Conservation (phyloP, 2,888 invertebrate genomes). For the Synanthedon myopaeformis region DNA sequence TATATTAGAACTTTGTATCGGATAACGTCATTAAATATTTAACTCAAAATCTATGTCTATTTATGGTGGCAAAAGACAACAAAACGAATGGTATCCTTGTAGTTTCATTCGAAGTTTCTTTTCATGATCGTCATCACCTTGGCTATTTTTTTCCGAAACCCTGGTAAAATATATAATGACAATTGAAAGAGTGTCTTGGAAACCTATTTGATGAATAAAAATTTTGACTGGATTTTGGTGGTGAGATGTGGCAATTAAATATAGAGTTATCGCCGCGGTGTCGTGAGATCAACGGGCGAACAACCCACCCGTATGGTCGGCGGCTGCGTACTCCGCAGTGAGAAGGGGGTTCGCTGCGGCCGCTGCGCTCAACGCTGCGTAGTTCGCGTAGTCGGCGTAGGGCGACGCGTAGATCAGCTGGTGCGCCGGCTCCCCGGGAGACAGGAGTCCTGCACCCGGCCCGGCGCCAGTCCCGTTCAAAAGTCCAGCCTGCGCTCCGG, state of each 20-base stretch:
- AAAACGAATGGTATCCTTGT: too few relatives aligned
- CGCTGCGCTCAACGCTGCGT: constrained; percentile 83
- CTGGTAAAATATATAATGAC: too few relatives aligned
- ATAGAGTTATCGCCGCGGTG: constrained; percentile 3
- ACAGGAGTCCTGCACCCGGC: constrained; percentile 54
- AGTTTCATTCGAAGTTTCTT: too few relatives aligned
- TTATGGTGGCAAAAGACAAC: background rate
- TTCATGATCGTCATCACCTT: too few relatives aligned
- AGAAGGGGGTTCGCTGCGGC: constrained; percentile 83
- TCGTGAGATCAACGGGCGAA: constrained; percentile 62
- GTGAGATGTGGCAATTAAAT: background rate
- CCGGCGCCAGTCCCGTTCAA: constrained; percentile 63
- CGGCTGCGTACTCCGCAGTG: constrained; percentile 81
- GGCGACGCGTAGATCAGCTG: constrained; percentile 89
- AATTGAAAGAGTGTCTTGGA: too few relatives aligned
- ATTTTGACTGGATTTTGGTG: background rate
- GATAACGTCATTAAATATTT: too few relatives aligned
- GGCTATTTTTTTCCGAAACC: too few relatives aligned
- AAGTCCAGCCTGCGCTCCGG: constrained; percentile 78
- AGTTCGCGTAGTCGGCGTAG: constrained; percentile 91
- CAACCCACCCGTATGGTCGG: constrained; percentile 95
- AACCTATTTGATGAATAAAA: too few relatives aligned
- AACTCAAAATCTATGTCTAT: too few relatives aligned
- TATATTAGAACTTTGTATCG: too few relatives aligned
- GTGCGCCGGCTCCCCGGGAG: constrained; percentile 75